phyloP scores from a whole-genome alignment of 2,888 invertebrate genomes.

The Caradrina clavipalpis region DNA sequence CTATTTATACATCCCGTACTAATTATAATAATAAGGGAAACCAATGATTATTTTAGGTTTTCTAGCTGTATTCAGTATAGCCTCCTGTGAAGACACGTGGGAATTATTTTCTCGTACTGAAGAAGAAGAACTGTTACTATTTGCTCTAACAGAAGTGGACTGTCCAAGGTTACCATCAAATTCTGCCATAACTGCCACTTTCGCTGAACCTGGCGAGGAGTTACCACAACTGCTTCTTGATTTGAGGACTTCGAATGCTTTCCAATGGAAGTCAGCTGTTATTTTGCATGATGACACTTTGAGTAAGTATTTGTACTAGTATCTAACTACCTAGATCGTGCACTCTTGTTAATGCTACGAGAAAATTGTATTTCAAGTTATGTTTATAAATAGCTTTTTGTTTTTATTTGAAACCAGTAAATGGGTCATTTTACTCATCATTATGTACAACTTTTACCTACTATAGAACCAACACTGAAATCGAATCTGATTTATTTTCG shows the following conservation, averaged over 20 bases:
- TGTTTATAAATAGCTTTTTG: no score
- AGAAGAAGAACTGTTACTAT: conserved; percentile 92
- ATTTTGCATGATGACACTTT: conserved; percentile 94
- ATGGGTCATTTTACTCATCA: no score
- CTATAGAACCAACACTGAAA: no score
- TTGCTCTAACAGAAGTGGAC: conserved; percentile 95
- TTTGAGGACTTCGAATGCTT: conserved; percentile 92
- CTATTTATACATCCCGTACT: no score
- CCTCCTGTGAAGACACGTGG: conserved; percentile 95
- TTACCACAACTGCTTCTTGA: conserved; percentile 95
- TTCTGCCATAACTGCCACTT: conserved; percentile 93
- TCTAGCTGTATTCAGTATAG: conserved; percentile 93
- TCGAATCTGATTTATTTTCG: no score
- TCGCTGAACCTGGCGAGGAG: conserved; percentile 93
- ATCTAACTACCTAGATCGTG: neutral
- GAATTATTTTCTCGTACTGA: conserved; percentile 92
- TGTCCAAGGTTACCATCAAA: conserved; percentile 94
- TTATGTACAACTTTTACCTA: no score
- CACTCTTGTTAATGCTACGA: no score
- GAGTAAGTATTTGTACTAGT: conserved; percentile 85
- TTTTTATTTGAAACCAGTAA: no score
- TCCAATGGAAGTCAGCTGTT: conserved; percentile 94
- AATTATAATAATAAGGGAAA: neutral
- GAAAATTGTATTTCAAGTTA: no score
- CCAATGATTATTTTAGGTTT: conserved; percentile 90